Evolutionary conservation across 2,113 vertebrate species (phyloP), one percentile per base, ranked within the genome.

Genomic region (Megalops atlanticus): DNA sequence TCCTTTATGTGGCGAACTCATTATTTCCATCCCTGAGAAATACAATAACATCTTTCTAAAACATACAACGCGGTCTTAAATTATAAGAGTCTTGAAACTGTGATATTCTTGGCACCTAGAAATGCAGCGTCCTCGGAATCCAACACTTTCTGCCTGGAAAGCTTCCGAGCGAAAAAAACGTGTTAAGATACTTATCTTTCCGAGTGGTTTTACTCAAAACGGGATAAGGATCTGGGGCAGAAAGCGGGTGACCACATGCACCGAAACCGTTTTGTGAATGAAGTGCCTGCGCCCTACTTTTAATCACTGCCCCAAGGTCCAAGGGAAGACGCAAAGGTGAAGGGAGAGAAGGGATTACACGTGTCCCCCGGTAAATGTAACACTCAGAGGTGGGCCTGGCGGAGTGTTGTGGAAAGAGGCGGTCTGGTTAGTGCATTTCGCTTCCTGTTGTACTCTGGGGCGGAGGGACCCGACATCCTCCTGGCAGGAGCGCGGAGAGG

Each of bases 61-160:
- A n/a, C 52, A 58, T n/a, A 58, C 52, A n/a, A n/a, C 52, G 16
- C 8, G 52, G 52, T 58, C 52, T 58, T 58, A 18, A 58, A 58
- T 58, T 58, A 58, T 58, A 58, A 18, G n/a, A 58, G 52, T 58
- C 52, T 18, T n/a, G 52, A 58, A 58, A 58, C 24, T 58, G 52
- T 58, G 52, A 58, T 58, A 58, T 58, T 58, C 21, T 58, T 58
- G 52, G 52, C 52, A 8, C n/a, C 52, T n/a, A 58, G 52, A 58
- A 58, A 24, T 58, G 52, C 52, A 58, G 52, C 52, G 52, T 58
- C 52, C 52, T 58, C 52, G n/a, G 52, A 58, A 58, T 58, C 52
- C 52, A 58, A 64, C 31, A 31, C 58, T 64, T 21, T 18, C n/a
- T n/a, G n/a, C n/a, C 52, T 58, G 52, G 52, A 58, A 58, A 58